Percentiles rank a stretch among this genome's conserved stretches.
phyloP scores from a whole-genome alignment of 1,140 invertebrate genomes.

The Brachionus manjavacas region DNA sequence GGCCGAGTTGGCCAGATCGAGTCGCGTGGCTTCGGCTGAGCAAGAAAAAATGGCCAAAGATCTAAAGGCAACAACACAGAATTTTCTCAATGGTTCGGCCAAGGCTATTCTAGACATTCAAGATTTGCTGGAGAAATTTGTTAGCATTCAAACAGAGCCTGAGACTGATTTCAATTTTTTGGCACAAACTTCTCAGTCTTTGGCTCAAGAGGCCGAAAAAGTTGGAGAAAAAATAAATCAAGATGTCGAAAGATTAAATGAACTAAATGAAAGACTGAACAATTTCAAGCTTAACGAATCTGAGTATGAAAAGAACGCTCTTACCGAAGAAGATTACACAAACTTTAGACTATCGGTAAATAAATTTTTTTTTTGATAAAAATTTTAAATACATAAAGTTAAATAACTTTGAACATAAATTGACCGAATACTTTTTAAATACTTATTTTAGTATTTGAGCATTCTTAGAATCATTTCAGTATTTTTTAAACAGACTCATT shows the following conservation, averaged over 20 bases:
- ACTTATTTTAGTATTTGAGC: too few species aligned
- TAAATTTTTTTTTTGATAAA: too few species aligned
- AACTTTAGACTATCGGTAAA: neutral
- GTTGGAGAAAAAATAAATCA: neutral
- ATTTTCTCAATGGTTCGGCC: neutral
- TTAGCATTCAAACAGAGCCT: neutral
- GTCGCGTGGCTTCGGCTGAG: neutral
- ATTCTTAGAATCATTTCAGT: too few species aligned
- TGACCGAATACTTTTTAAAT: too few species aligned
- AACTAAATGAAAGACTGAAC: neutral
- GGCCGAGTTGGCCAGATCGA: neutral
- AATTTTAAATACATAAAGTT: too few species aligned
- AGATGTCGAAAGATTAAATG: neutral
- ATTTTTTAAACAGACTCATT: too few species aligned
- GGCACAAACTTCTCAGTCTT: neutral
- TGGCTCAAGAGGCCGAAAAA: neutral
- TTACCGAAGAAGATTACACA: neutral
- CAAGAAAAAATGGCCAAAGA: neutral
- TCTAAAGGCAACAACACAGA: neutral
- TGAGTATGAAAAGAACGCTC: neutral
- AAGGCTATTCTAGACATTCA: neutral
- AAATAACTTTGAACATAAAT: too few species aligned
- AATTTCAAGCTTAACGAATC: neutral
- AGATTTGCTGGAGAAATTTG: neutral
- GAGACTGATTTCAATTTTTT: neutral